These are phyloP conservation scores for Neopipo cinnamomea DNA, from an alignment of 2,113 vertebrate genomes.

Conservation along the genomic window DNA sequence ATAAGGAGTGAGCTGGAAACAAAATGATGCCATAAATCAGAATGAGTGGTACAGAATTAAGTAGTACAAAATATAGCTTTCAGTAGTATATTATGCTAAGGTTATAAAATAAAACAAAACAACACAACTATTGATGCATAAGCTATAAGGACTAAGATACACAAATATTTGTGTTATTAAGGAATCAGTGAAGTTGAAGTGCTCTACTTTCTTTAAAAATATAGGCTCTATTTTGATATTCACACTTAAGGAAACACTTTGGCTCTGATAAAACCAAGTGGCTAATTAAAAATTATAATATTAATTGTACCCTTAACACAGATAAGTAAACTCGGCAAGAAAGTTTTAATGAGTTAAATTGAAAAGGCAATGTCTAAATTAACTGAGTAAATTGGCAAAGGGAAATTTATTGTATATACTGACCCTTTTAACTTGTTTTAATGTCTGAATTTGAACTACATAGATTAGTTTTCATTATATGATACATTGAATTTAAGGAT, in stretches of 20 bases:
- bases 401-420: conserved; percentile 57
- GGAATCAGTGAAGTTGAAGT: not conserved
- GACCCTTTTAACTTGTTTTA: conserved; percentile 54
- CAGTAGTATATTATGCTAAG: conserved; percentile 27
- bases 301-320: conserved; percentile 60
- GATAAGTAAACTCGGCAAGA: conserved; percentile 60
- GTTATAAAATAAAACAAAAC: conserved; percentile 44
- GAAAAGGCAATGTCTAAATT: conserved; percentile 56
- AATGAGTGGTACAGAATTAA: conserved; percentile 60
- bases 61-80: conserved; percentile 48
- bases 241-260: conserved; percentile 58
- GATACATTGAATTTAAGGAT: conserved; percentile 29
- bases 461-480: conserved; percentile 47
- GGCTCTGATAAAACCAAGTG: conserved; percentile 51
- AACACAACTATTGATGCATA: not conserved
- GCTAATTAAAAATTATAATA: conserved; percentile 66
- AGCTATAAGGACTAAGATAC: not conserved
- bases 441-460: conserved; percentile 45
- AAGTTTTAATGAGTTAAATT: conserved; percentile 66
- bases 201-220: conserved; percentile 14
- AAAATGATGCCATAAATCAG: conserved; percentile 67
- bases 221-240: conserved; percentile 42
- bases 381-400: conserved; percentile 55
- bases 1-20: conserved; percentile 62
- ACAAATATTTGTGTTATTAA: conserved; percentile 27